A percentile compares a stretch with the other conserved stretches of the same genome.
Conservation (phyloP, 2,888 invertebrate genomes). For the Cordylochernes scorpioides region DNA sequence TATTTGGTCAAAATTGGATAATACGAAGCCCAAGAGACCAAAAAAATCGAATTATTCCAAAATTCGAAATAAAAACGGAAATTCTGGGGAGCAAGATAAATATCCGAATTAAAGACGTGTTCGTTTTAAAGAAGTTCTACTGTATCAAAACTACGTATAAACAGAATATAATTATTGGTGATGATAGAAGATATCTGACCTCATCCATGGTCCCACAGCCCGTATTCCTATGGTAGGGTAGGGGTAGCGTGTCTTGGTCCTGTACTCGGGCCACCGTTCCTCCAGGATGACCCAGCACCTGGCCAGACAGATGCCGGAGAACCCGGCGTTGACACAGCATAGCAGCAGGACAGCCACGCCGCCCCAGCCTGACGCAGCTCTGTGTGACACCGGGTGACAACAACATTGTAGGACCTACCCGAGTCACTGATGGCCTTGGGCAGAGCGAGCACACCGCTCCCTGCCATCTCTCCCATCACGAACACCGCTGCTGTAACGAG, state of each 20-base stretch:
- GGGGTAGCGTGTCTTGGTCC: constrained; percentile 37
- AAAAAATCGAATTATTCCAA: too few species aligned
- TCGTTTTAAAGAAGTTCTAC: too few species aligned
- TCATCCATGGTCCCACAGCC: constrained; percentile 32
- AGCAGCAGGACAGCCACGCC: constrained; percentile 33
- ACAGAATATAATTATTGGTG: too few species aligned
- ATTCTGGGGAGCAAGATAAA: too few species aligned
- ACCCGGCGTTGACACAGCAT: constrained; percentile 36
- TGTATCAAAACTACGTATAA: too few species aligned
- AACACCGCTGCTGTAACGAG: constrained; percentile 36
- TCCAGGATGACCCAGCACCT: constrained; percentile 54
- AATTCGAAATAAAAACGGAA: too few species aligned
- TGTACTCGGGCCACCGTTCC: constrained; percentile 31
- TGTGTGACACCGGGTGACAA: too few species aligned
- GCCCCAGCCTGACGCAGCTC: constrained; percentile 31
- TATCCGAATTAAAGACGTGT: too few species aligned
- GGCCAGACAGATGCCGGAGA: constrained; percentile 50
- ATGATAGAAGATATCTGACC: too few species aligned
- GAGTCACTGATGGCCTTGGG: constrained; percentile 35
- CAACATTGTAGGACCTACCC: constrained; percentile 25
- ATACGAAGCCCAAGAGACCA: too few species aligned
- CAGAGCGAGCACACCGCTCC: constrained; percentile 39
- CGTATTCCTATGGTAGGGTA: constrained; percentile 57
- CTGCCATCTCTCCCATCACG: constrained; percentile 41
- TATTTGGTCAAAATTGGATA: too few species aligned